phyloP scores from a whole-genome alignment of 2,113 vertebrate species.

The Carassius gibelio region DNA sequence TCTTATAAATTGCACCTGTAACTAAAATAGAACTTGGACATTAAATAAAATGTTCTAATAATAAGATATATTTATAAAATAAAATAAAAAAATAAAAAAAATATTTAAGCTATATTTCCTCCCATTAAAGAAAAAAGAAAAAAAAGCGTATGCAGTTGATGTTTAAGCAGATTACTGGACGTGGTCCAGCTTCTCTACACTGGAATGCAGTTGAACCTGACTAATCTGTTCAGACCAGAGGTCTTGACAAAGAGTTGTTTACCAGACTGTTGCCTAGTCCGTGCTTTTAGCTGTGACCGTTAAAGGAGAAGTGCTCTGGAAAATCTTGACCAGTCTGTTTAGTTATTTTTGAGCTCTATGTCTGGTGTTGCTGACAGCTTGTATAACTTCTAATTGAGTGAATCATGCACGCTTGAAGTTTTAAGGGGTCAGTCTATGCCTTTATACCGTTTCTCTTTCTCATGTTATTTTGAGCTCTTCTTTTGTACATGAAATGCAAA shows the following conservation, averaged over 20 bases:
- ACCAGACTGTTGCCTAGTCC: neutral
- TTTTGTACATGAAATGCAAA: neutral
- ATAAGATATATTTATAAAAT: neutral
- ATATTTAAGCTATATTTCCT: too few species aligned
- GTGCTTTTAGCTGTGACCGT: neutral
- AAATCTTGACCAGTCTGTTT: neutral
- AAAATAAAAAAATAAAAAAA: too few species aligned
- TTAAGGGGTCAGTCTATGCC: neutral
- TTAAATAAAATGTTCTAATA: neutral
- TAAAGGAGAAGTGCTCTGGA: slow-evolving; percentile 1
- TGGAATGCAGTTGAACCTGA: slow-evolving; percentile 29
- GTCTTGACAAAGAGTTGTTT: neutral
- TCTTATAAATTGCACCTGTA: too few species aligned
- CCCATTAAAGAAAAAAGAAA: neutral
- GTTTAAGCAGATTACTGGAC: slow-evolving; percentile 15
- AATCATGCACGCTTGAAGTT: neutral
- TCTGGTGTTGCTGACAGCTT: neutral
- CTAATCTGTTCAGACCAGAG: slow-evolving; percentile 25
- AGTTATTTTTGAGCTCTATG: neutral
- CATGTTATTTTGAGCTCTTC: neutral
- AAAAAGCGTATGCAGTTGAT: neutral
- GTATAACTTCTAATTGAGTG: neutral
- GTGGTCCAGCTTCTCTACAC: neutral
- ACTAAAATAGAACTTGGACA: neutral
- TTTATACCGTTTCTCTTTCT: neutral